Evolutionary conservation across 2,113 vertebrate species (phyloP), one percentile per base, ranked within the genome.

Genomic region (Orientallactaga bullata): DNA sequence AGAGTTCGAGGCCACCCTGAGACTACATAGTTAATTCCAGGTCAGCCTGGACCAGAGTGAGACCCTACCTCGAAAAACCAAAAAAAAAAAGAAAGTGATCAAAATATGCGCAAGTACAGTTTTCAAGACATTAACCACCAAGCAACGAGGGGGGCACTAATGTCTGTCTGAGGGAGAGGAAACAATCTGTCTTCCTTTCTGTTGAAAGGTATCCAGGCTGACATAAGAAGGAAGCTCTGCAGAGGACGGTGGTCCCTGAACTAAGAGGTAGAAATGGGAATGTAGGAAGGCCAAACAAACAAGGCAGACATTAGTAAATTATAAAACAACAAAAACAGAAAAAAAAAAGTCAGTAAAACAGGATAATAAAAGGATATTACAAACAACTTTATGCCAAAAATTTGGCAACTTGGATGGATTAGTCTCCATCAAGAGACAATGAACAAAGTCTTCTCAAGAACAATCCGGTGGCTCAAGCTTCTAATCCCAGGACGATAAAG

Each of bases 91-190:
- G n/a, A 13, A 63, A 63, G 23, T 55, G 47, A 47, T 89, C 20
- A 91, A 95, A 82, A 66, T 58, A 89, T 61, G 85, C 35, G 32
- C 55, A 93, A 85, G 51, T 80, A 65, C 20, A 63, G 32, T 71
- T 93, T 84, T 84, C 28, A 85, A 85, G 39, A 77, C 26, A 71
- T 2, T 85, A 42, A 73, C 37, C 32, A 93, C 84, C 8, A 71
- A 39, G 8, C 79, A 84, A 42, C 35, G 60, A 81, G 72, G 51
- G 51, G 51, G 73, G 42, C 4, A 88, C 55, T 8, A 16, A 72
- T 83, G n/a, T 26, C 61, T 94, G 72, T 47, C 42, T 47, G 42
- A 47, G 39, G 76, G 37, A 32, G 17, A 16, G 12, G 23, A 80
- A 90, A 92, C 28, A 80, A 42, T 47, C 35, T 86, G 13, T 23